A percentile compares a stretch with the other conserved stretches of the same genome.
Evolutionary conservation across 2,797 vertebrate genomes (phyloP).

Genomic region (Podargus strigoides): DNA sequence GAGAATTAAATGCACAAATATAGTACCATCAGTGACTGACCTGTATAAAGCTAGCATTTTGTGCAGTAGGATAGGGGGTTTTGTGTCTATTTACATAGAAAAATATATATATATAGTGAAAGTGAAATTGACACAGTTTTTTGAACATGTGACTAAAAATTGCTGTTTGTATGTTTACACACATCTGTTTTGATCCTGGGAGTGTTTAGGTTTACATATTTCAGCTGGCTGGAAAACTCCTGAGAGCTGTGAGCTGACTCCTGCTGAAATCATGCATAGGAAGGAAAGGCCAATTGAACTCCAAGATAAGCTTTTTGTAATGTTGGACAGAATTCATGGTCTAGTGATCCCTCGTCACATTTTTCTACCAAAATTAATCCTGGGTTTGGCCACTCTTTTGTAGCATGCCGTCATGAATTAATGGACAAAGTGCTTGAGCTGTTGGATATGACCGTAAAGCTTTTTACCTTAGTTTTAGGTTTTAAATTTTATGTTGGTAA

Average conservation of each 20-base stretch:
- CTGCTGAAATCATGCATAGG: not conserved
- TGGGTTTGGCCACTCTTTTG: conserved; percentile 35
- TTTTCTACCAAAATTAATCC: conserved; percentile 37
- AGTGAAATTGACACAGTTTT: not conserved
- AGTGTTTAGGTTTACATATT: not conserved
- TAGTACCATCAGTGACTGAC: not conserved
- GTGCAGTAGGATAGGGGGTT: not conserved
- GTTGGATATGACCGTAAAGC: not conserved
- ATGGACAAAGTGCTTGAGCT: not conserved
- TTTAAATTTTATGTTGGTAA: conserved; percentile 35
- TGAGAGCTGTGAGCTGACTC: not conserved
- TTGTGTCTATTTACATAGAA: not conserved
- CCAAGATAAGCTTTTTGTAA: not conserved
- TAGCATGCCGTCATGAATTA: conserved; percentile 52
- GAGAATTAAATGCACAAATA: not conserved
- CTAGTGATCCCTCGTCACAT: conserved; percentile 35
- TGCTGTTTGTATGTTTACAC: not conserved
- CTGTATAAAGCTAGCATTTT: not conserved
- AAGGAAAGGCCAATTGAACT: not conserved
- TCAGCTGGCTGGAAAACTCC: not conserved
- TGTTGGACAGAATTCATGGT: conserved; percentile 52
- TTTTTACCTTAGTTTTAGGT: conserved; percentile 4
- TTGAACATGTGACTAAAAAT: not conserved
- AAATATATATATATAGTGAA: not conserved
- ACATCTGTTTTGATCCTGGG: fast-evolving